phyloP scores from a whole-genome alignment of 2,888 invertebrate genomes.

The Shargacucullia verbasci region DNA sequence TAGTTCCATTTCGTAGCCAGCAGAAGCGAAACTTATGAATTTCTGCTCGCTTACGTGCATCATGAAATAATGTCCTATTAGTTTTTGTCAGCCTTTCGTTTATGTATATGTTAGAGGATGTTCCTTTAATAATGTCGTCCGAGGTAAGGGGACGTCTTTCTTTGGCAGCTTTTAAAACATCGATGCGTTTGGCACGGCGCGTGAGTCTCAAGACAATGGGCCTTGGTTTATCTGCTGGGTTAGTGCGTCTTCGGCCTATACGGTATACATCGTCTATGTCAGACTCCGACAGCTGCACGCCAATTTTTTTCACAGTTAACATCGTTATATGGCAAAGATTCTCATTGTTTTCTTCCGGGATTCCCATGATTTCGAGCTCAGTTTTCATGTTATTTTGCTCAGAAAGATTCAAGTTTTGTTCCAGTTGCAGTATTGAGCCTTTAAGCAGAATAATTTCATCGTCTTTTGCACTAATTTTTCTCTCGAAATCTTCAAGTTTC shows the following conservation, averaged over 20 bases:
- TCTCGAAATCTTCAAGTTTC: too few relatives aligned
- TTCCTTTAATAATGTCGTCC: conserved; percentile 3
- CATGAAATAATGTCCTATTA: too few relatives aligned
- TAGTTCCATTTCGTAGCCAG: too few relatives aligned
- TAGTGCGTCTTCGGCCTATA: not conserved
- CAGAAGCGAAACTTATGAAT: too few relatives aligned
- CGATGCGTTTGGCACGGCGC: not conserved
- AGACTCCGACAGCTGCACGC: not conserved
- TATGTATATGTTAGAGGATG: not conserved
- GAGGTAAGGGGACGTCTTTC: conserved; percentile 1
- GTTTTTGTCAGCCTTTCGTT: too few relatives aligned
- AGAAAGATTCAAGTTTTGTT: not conserved
- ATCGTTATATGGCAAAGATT: not conserved
- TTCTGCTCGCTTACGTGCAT: too few relatives aligned
- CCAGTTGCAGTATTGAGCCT: not conserved
- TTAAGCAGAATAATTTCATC: conserved; percentile 1
- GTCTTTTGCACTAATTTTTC: not conserved
- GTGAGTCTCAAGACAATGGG: not conserved
- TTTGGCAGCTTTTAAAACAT: conserved; percentile 1
- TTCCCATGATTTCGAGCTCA: conserved; percentile 1
- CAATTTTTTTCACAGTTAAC: conserved; percentile 2
- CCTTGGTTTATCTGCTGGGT: not conserved
- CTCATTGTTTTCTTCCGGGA: conserved; percentile 7
- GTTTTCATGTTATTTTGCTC: not conserved
- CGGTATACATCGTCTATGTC: too few relatives aligned